Percentiles rank a stretch among this genome's conserved stretches.
phyloP scores from a whole-genome alignment of 1,140 invertebrate genomes.

The Eumeta japonica region DNA sequence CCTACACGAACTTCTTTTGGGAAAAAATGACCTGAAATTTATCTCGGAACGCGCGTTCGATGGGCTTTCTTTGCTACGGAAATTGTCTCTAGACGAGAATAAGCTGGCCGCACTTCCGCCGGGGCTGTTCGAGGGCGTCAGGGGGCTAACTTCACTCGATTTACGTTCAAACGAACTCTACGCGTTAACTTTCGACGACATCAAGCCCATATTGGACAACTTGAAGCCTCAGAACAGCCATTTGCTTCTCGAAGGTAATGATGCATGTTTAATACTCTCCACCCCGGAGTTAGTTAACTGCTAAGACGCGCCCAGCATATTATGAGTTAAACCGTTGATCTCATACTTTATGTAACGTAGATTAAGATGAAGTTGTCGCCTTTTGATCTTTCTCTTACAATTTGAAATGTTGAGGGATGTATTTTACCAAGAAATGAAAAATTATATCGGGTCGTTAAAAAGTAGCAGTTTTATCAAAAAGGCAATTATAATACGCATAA shows the following conservation, averaged over 20 bases:
- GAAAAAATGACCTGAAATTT: conserved; percentile 65
- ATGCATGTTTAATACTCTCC: conserved; percentile 38
- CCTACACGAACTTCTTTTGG: conserved; percentile 69
- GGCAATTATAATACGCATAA: no score
- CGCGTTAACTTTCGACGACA: conserved; percentile 70
- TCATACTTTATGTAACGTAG: background rate
- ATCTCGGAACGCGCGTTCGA: conserved; percentile 71
- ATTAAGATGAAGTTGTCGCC: no score
- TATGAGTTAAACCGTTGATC: background rate
- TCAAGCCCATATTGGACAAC: conserved; percentile 71
- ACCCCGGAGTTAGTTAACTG: conserved; percentile 25
- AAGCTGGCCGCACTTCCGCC: conserved; percentile 64
- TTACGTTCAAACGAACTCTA: conserved; percentile 70
- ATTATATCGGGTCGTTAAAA: no score
- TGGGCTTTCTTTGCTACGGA: conserved; percentile 66
- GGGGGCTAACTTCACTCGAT: conserved; percentile 68
- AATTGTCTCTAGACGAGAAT: conserved; percentile 71
- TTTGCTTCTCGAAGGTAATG: conserved; percentile 74
- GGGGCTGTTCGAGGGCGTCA: conserved; percentile 65
- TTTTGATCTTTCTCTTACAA: background rate
- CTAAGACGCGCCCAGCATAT: conserved; percentile 12
- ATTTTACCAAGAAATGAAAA: no score
- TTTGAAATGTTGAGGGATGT: background rate
- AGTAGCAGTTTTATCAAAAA: no score
- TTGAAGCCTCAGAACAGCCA: conserved; percentile 69